A percentile compares a stretch with the other conserved stretches of the same genome.
phyloP scores from a whole-genome alignment of 2,888 invertebrate genomes.

The Morpho achilles region DNA sequence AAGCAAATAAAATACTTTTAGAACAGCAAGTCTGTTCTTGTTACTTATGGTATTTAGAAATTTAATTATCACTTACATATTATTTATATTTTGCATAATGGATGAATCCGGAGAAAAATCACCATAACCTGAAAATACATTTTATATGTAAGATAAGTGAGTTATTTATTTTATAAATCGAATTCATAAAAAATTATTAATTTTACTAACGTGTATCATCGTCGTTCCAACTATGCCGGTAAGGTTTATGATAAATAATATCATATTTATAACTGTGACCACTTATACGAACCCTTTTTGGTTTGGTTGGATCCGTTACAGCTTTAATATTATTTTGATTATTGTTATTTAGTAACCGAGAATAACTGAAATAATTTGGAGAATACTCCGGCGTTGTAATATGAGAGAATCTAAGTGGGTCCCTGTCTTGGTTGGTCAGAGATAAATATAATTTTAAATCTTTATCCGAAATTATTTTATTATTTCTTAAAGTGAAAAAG shows the following conservation, averaged over 20 bases:
- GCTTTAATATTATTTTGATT: background rate
- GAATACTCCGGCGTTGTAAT: constrained; percentile 3
- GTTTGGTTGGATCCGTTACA: constrained; percentile 5
- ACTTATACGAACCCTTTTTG: constrained; percentile 26
- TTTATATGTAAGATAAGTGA: background rate
- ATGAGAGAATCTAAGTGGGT: constrained; percentile 20
- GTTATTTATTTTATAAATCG: too few species aligned
- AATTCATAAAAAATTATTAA: background rate
- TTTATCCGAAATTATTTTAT: constrained; percentile 1
- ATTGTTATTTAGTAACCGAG: background rate
- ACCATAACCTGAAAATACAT: constrained; percentile 1
- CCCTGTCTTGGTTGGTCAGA: constrained; percentile 3
- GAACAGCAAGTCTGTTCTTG: too few species aligned
- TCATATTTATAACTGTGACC: constrained; percentile 31
- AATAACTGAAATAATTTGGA: background rate
- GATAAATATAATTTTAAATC: constrained; percentile 4
- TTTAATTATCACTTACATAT: background rate
- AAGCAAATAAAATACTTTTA: too few species aligned
- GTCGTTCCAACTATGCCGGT: constrained; percentile 1
- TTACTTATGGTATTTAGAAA: background rate
- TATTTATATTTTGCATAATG: background rate
- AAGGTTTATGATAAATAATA: constrained; percentile 26
- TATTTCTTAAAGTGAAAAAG: background rate
- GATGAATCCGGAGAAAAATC: background rate
- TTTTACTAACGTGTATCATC: constrained; percentile 11